Evolutionary conservation across 2,797 vertebrate species (phyloP).

Genomic region (Potorous gilbertii): DNA sequence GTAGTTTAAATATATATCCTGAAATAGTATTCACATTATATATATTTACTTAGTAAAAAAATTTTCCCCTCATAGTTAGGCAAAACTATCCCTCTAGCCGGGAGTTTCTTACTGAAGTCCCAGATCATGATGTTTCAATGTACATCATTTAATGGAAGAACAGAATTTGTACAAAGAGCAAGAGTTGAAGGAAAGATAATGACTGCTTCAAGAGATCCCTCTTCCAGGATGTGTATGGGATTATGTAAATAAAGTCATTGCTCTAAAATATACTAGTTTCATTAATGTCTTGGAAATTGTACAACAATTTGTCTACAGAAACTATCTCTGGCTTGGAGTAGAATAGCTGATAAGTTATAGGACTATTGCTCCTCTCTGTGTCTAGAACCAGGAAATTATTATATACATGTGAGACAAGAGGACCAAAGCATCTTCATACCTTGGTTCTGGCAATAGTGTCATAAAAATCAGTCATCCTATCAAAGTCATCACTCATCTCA

Average conservation of each 20-base stretch:
- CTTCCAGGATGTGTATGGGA: background rate
- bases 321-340: slow-evolving; percentile 12
- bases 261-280: slow-evolving; percentile 19
- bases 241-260: slow-evolving; percentile 7
- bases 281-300: background rate
- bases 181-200: slow-evolving; percentile 10
- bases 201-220: slow-evolving; percentile 2
- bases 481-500: background rate
- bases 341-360: slow-evolving; percentile 7
- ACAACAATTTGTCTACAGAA: background rate
- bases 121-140: background rate
- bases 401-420: background rate
- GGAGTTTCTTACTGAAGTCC: background rate
- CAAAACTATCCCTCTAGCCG: background rate
- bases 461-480: too few relatives aligned
- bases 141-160: background rate
- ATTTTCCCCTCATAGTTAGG: slow-evolving; percentile 1
- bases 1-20: slow-evolving; percentile 42
- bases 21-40: slow-evolving; percentile 43
- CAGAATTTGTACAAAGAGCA: background rate
- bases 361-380: background rate
- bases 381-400: slow-evolving; percentile 1
- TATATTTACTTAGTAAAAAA: slow-evolving; percentile 23
- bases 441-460: background rate
- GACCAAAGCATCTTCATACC: background rate